These are phyloP conservation scores for Liopterus haemorrhoidalis DNA, from an alignment of 2,888 invertebrate genomes.

Conservation along the genomic window DNA sequence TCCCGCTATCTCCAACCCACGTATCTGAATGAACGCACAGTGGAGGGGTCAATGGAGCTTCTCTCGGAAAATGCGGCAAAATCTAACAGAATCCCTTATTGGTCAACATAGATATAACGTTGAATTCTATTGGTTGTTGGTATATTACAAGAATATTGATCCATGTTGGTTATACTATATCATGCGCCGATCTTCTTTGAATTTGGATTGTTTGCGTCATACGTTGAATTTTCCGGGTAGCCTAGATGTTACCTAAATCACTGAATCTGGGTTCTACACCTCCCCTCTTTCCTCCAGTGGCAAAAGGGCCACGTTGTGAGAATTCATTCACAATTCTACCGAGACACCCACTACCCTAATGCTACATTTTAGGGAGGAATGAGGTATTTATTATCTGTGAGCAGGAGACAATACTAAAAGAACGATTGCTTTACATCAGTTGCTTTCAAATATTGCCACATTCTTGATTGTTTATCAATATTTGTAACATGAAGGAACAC, in stretches of 20 bases:
- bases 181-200: slow-evolving; percentile 13
- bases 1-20: slow-evolving; percentile 53
- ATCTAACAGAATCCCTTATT: slow-evolving; percentile 5
- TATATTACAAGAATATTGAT: slow-evolving; percentile 17
- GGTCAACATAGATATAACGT: slow-evolving; percentile 8
- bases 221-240: slow-evolving; percentile 21
- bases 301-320: slow-evolving; percentile 1
- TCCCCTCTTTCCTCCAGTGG: background rate
- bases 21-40: slow-evolving; percentile 59
- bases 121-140: slow-evolving; percentile 1
- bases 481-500: too few species aligned
- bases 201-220: slow-evolving; percentile 14
- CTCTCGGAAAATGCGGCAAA: slow-evolving; percentile 23
- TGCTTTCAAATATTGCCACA: too few species aligned
- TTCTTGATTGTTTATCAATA: too few species aligned
- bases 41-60: slow-evolving; percentile 36
- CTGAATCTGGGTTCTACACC: background rate
- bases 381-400: too few species aligned
- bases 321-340: slow-evolving; percentile 19
- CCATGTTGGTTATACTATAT: slow-evolving; percentile 17
- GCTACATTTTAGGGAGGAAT: too few species aligned
- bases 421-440: too few species aligned
- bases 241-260: slow-evolving; percentile 10
- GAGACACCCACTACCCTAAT: slow-evolving; percentile 7
- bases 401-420: too few species aligned